Base-by-base conservation (phyloP, 2,113 vertebrate species). In the Thinocorus orbignyianus region DNA sequence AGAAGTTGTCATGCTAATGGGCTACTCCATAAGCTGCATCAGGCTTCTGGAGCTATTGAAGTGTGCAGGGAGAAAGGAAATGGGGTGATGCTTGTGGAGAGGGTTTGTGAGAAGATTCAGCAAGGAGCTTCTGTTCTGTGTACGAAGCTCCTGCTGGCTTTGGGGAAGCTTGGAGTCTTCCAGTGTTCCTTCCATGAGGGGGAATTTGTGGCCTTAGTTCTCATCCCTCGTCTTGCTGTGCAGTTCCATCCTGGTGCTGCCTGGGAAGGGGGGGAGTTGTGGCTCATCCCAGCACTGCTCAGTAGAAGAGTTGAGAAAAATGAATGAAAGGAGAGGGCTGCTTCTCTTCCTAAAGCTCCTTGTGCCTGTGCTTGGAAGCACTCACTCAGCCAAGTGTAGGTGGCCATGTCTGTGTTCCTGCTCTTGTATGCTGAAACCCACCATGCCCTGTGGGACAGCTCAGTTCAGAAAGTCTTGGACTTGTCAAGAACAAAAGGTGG, bases 1-100 rank as follows among this genome's bases (percentile, higher is more conserved):
- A 2, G 8, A 46, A 13, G 13, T 9, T 49, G 31, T 3, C 23
- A 8, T 35, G 44, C 6, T 20, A 0, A 16, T 7, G 8, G 69
- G 48, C 37, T 70, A 51, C 17, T 71, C 17, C 24, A 41, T 74
- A 2, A 71, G 42, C 15, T 60, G 51, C 39, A 14, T 18, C 19
- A 48, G 76, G 62, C 22, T 90, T 52, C 18, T 62, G 60, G 37
- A 81, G n/a, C 20, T 18, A 0, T 4, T 48, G 49, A 41, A 23
- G 69, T 6, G 28, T 18, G 7, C 10, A 14, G 2, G n/a, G 58
- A 54, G 65, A 76, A 55, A 73, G n/a, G 14, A 48, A 71, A n/a
- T 9, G 15, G 41, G 57, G 23, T 3, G 1, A 12, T 86, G 39
- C 39, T 55, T 46, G 30, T 28, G 17, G 46, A 78, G 46, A 10